phyloP scores from a whole-genome alignment of 2,797 vertebrate genomes.

The Uromys caudimaculatus region DNA sequence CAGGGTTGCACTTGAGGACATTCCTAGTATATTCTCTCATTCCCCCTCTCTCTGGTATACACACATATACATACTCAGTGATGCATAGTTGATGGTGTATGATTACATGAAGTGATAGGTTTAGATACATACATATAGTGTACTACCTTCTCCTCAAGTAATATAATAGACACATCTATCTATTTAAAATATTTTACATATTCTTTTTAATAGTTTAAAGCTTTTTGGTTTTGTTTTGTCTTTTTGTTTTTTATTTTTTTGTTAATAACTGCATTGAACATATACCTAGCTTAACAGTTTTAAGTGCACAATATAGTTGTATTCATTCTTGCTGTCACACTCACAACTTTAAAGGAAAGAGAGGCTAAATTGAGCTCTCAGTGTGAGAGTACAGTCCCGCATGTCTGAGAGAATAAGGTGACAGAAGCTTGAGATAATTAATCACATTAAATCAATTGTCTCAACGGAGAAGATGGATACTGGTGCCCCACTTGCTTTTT shows the following conservation, averaged over 20 bases:
- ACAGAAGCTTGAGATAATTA: too few species aligned
- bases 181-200: neutral
- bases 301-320: neutral
- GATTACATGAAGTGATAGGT: neutral
- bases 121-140: neutral
- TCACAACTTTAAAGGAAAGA: neutral
- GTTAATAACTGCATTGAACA: neutral
- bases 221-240: neutral
- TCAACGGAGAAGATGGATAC: too few species aligned
- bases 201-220: neutral
- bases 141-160: neutral
- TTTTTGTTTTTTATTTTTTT: neutral
- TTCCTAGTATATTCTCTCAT: neutral
- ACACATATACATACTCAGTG: neutral
- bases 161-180: neutral
- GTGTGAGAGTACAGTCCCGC: too few species aligned
- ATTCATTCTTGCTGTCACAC: neutral
- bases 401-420: too few species aligned
- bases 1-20: neutral
- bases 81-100: neutral
- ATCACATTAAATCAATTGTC: too few species aligned
- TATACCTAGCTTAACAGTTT: neutral
- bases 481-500: too few species aligned
- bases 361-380: too few species aligned
- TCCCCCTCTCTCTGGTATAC: neutral